Evolutionary conservation across 2,113 vertebrate species (phyloP).

Genomic region (Daphoenositta chrysoptera): DNA sequence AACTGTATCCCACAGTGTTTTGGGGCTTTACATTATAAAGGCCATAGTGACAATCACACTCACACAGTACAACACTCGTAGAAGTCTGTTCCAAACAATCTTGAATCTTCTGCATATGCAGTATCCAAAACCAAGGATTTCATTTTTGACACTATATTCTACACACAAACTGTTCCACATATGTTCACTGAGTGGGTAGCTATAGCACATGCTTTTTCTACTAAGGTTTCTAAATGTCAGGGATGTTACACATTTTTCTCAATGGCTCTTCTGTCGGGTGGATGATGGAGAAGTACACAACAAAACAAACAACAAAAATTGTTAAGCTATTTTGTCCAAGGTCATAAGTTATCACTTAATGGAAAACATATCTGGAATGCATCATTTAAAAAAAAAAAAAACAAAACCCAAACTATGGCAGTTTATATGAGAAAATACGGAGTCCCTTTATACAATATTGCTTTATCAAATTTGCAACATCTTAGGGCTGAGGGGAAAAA

Average conservation of each 20-base stretch:
- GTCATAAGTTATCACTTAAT: not conserved
- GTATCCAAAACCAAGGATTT: not conserved
- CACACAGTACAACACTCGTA: not conserved
- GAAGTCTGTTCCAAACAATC: not conserved
- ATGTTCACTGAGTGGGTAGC: not conserved
- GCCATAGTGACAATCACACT: not conserved
- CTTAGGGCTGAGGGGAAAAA: fast-evolving
- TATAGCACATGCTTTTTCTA: not conserved
- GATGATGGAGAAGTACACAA: not conserved
- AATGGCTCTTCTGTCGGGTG: not conserved
- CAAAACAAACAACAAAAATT: not conserved
- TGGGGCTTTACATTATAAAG: not conserved
- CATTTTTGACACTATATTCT: conserved; percentile 11
- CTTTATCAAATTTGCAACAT: not conserved
- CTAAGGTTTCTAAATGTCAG: conserved; percentile 1
- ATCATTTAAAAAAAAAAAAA: not conserved
- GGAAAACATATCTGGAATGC: not conserved
- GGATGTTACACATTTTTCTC: not conserved
- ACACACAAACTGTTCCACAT: conserved; percentile 35
- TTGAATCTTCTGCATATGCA: conserved; percentile 6
- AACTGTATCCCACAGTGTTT: not conserved
- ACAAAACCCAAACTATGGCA: not conserved
- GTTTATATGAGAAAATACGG: not conserved
- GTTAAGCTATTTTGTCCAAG: not conserved
- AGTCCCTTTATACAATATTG: not conserved